Conservation (phyloP, 2,888 invertebrate species). For the Tryphoninae sp. region DNA sequence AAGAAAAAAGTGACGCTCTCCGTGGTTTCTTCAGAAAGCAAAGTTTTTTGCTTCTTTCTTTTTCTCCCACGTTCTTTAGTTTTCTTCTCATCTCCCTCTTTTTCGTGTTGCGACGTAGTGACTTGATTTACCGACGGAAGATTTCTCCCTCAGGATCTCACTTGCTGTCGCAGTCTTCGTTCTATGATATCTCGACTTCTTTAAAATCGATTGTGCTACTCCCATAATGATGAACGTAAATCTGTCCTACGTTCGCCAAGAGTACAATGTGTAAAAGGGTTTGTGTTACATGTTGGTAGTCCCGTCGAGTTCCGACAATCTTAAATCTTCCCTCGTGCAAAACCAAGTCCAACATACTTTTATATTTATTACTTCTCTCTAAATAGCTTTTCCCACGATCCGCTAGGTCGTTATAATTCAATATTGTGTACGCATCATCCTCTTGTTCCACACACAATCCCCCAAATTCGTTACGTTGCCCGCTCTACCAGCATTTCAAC, state of each 20-base stretch:
- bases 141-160: slow-evolving; percentile 16
- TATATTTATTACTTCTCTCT: background rate
- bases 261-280: slow-evolving; percentile 12
- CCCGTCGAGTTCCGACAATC: background rate
- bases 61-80: background rate
- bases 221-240: slow-evolving; percentile 65
- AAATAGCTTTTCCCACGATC: slow-evolving; percentile 36
- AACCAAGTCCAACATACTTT: background rate
- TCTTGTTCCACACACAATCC: background rate
- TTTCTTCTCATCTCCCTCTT: background rate
- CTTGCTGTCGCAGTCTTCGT: slow-evolving; percentile 47
- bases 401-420: background rate
- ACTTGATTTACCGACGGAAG: slow-evolving; percentile 58
- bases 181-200: slow-evolving; percentile 60
- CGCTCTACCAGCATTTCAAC: slow-evolving; percentile 32
- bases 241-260: slow-evolving; percentile 65
- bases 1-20: background rate
- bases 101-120: slow-evolving; percentile 32
- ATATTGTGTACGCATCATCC: background rate
- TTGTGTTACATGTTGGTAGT: background rate
- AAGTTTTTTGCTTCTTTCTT: slow-evolving; percentile 3
- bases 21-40: slow-evolving; percentile 7
- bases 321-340: slow-evolving; percentile 32
- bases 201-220: slow-evolving; percentile 68
- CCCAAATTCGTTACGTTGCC: slow-evolving; percentile 12